Evolutionary conservation across 2,113 vertebrate species (phyloP).

Genomic region (Cardinalis cardinalis): DNA sequence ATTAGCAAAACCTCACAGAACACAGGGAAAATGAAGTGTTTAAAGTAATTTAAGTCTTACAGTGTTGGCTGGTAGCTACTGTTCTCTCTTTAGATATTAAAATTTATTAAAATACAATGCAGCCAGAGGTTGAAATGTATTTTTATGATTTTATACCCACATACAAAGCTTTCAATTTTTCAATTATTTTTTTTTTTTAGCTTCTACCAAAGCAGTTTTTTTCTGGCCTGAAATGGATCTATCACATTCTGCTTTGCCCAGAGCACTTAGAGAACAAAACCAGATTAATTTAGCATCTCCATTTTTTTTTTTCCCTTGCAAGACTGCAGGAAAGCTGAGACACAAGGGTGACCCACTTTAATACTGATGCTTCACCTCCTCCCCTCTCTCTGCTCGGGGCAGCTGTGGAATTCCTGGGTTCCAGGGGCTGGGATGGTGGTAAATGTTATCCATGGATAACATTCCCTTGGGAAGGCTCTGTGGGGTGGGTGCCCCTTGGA

Average conservation of each 20-base stretch:
- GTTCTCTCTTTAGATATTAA: not conserved
- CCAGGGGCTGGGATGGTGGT: not conserved
- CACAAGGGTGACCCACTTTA: not conserved
- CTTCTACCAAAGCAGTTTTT: not conserved
- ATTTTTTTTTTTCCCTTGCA: not conserved
- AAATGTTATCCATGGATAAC: accelerated
- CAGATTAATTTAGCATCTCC: conserved; percentile 3
- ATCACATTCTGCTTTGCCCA: not conserved
- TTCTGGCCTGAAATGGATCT: not conserved
- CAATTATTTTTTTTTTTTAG: not conserved
- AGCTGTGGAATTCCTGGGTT: not conserved
- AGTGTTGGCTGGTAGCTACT: not conserved
- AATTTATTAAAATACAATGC: not conserved
- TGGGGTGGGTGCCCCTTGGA: not conserved
- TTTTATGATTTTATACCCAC: not conserved
- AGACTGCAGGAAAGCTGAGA: not conserved
- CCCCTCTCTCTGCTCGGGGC: not conserved
- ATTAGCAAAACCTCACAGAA: not conserved
- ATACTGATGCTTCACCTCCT: not conserved
- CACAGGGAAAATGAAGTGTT: not conserved
- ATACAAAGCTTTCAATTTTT: not conserved
- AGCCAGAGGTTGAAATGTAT: not conserved
- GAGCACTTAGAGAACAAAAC: conserved; percentile 17
- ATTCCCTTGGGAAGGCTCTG: not conserved
- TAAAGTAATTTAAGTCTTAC: not conserved